Percentiles rank a stretch among this genome's conserved stretches.
These are phyloP conservation scores for Cyclina sinensis DNA, from an alignment of 1,140 invertebrate genomes.

Conservation along the genomic window DNA sequence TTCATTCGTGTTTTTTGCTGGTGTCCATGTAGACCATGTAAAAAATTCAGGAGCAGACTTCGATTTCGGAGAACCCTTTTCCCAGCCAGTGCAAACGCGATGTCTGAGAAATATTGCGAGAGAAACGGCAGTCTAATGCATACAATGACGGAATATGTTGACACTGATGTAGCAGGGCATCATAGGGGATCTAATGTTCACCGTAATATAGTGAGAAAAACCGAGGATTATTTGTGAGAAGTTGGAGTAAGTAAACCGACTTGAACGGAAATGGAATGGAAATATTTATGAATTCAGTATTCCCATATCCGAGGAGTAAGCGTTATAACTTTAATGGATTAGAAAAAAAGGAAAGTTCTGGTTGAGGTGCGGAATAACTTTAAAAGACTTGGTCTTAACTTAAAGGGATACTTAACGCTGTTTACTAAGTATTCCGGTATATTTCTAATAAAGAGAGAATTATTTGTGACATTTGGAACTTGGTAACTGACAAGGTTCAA, in stretches of 20 bases:
- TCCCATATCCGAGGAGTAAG: no score
- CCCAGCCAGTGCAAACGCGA: conserved; percentile 72
- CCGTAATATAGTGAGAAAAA: neutral
- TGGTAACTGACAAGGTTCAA: no score
- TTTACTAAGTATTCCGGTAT: no score
- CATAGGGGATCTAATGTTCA: conserved; percentile 8
- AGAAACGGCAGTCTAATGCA: conserved; percentile 79
- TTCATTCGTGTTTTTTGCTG: conserved; percentile 82
- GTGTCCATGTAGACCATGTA: conserved; percentile 78
- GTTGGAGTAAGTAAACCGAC: neutral
- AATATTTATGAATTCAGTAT: no score
- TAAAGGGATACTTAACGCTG: no score
- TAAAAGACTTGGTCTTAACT: no score
- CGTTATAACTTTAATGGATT: no score
- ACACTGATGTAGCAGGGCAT: conserved; percentile 30
- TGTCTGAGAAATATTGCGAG: conserved; percentile 74
- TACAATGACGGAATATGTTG: conserved; percentile 79
- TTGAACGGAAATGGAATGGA: neutral
- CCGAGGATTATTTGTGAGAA: conserved; percentile 27
- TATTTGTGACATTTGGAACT: no score
- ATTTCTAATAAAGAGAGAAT: no score
- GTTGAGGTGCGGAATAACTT: no score
- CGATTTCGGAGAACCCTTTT: conserved; percentile 77
- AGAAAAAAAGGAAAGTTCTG: no score
- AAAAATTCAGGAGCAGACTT: conserved; percentile 70